Evolutionary conservation across 2,888 invertebrate genomes (phyloP), one percentile per base, ranked within the genome.

Genomic region (Campopleginae sp.): DNA sequence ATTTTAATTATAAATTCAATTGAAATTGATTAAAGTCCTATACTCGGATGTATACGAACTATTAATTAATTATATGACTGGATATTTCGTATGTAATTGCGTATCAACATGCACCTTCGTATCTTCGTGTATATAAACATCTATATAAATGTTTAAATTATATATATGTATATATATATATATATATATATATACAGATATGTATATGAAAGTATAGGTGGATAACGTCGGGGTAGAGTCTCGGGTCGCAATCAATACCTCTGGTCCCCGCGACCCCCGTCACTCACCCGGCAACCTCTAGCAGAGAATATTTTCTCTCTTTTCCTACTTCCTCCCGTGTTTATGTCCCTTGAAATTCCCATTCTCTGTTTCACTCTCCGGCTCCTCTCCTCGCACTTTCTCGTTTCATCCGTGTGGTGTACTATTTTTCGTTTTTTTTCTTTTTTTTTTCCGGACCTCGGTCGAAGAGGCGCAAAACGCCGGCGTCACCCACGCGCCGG

Each of bases 161-260:
- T 44, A 23, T 74, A 33, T 38, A 31, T 58, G 10, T 76, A 27
- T 31, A 61, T 23, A 68, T 42, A 58, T 42, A 31, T 78, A 19
- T 44, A 58, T 44, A 3, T 44, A 23, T 74, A 33, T 38, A 31
- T 58, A n/a, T 76, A 27, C 44, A 61, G 17, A 68, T 42, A 58
- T 42, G 42, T 78, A 19, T 44, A 58, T 44, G 12, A 12, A 46
- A 33, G 77, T 74, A 70, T 63, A 86, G 51, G 79, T 66, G 83
- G 78, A 80, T 80, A 86, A 88, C 88, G 86, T 87, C 87, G 86
- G 88, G 86, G 88, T 88, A 88, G 88, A 89, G 89, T 91, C 80
- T 80, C 89, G 91, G 90, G 89, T 89, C 90, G 92, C 90, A 92
- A 92, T 91, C 91, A 91, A 92, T 92, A 91, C 90, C 91, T 91